These are phyloP conservation scores for Homalodisca vitripennis DNA, from an alignment of 1,140 invertebrate genomes.

Conservation along the genomic window DNA sequence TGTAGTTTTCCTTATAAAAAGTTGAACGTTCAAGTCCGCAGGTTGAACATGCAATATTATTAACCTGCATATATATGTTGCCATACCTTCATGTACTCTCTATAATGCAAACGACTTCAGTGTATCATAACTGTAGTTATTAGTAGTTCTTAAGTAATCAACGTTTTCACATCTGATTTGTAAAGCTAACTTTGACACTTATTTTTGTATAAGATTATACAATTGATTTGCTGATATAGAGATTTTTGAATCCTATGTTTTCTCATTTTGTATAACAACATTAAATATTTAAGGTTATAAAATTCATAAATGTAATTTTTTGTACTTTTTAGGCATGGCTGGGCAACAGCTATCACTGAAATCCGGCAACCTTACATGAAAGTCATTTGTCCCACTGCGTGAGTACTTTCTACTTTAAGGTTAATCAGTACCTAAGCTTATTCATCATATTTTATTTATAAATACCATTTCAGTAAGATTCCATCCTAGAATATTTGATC, in stretches of 20 bases:
- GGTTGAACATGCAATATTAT: too few species aligned
- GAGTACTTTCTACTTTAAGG: too few species aligned
- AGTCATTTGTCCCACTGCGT: constrained; percentile 93
- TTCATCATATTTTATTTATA: too few species aligned
- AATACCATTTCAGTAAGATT: too few species aligned
- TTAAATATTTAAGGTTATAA: not conserved
- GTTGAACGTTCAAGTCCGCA: too few species aligned
- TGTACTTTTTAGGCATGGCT: constrained; percentile 75
- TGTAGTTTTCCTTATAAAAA: too few species aligned
- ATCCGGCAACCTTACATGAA: constrained; percentile 82
- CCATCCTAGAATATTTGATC: too few species aligned
- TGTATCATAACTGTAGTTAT: not conserved
- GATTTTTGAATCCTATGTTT: not conserved
- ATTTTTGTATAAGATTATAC: not conserved
- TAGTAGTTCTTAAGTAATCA: not conserved
- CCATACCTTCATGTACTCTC: too few species aligned
- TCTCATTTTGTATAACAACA: not conserved
- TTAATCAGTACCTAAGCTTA: too few species aligned
- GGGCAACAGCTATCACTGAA: constrained; percentile 80
- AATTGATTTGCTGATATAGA: too few species aligned
- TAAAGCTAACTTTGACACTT: not conserved
- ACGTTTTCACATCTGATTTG: not conserved
- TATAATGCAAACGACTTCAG: too few species aligned
- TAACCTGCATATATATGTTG: too few species aligned
- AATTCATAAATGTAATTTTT: constrained; percentile 9